Evolutionary conservation across 2,797 vertebrate species (phyloP), one percentile per base, ranked within the genome.

Genomic region (Kryptolebias ocellatus): DNA sequence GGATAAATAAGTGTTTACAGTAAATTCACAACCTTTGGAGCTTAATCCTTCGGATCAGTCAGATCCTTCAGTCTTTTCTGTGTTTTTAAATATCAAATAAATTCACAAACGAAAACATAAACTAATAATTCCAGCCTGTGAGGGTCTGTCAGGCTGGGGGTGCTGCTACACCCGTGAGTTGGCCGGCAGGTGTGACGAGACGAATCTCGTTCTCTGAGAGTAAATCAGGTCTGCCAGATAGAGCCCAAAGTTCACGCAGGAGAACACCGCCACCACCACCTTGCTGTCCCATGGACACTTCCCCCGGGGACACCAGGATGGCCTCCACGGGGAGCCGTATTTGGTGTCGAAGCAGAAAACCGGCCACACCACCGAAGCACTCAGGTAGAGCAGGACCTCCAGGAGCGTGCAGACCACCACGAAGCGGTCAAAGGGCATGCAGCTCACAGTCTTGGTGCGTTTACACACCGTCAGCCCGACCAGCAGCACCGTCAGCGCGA

Each of bases 261-360:
- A 96, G 85, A 97, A 96, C 61, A 95, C 93, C 0, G 95, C 90
- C 2, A 99, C 93, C 51, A 96, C 95, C 24, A 99, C 80, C 80
- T 97, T 96, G 76, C 95, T 95, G 90, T 99, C 97, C 97, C 97
- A 99, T 0, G 95, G 88, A 72, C 97, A 99, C 60, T 39, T 88
- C 29, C 96, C 96, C n/a, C 83, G 89, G 0, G 92, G 87, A 4
- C 97, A 99, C 7, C 85, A 84, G 0, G 89, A 66, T 0, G 95
- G 96, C 17, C 96, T 91, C 70, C 4, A 74, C 0, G 96, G 94
- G 1, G 94, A 92, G 3, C 97, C 96, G 0, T 98, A 97, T 83
- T 98, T 98, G 42, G 87, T 70, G 83, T 99, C 96, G 0, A 99
- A 98, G 82, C 95, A 96, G 92, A 96, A 97, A 63, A 98, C 92